A percentile compares a stretch with the other conserved stretches of the same genome.
phyloP scores from a whole-genome alignment of 64 coral and sea anemone species.

The Trachythela sp. region DNA sequence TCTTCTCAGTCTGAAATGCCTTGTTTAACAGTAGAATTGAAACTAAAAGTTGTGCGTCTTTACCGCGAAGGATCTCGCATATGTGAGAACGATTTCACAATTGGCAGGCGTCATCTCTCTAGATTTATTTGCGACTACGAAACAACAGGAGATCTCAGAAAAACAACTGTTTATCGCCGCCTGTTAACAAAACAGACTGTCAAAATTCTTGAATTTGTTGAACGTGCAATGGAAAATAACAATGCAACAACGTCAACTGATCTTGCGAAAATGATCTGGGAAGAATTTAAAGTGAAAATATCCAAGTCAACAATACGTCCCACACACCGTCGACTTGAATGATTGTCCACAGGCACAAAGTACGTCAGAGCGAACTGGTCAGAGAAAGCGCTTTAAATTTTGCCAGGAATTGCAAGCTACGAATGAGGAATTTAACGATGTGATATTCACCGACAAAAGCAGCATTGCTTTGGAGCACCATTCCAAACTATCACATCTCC shows the following conservation, averaged over 20 bases:
- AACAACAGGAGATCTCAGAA: neutral
- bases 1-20: too few species aligned
- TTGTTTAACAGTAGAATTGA: neutral
- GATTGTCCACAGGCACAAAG: constrained; percentile 28
- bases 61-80: neutral
- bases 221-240: constrained; percentile 17
- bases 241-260: constrained; percentile 17
- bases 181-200: neutral
- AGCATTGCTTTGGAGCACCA: constrained; percentile 11
- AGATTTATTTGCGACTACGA: neutral
- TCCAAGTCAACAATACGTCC: neutral
- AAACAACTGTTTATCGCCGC: neutral
- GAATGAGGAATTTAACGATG: neutral
- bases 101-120: neutral
- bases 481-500: neutral
- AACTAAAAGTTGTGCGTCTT: constrained; percentile 4
- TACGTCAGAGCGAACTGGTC: constrained; percentile 22
- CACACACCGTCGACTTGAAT: neutral
- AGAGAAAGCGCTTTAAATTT: constrained; percentile 28
- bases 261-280: neutral
- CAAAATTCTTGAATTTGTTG: constrained; percentile 8
- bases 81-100: neutral
- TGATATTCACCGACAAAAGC: constrained; percentile 38
- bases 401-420: neutral
- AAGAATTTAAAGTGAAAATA: constrained; percentile 11